Evolutionary conservation across 2,888 invertebrate species (phyloP), one percentile per base, ranked within the genome.

Genomic region (Eilema depressum): DNA sequence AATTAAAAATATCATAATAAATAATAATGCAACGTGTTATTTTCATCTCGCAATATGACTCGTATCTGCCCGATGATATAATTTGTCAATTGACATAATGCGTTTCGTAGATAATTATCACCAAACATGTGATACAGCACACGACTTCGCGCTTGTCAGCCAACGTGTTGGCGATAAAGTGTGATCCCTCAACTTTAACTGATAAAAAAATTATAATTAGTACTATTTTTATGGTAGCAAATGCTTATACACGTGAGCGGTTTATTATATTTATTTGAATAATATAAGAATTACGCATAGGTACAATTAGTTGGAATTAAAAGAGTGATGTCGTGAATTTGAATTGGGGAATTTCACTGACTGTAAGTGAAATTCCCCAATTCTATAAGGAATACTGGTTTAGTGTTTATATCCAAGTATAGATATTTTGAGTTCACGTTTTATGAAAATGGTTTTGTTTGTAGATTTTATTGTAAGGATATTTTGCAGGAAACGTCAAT

Each of bases 101-200:
- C 47, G 3, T 47, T 41, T 47, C 28, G 53, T 53, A 64, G 64
- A 53, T 64, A 64, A 53, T 11, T 11, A 41, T 26, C 53, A 8
- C n/a, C 25, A 59, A 25, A 59, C 12, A 59, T 26, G 57, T 59
- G 57, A 59, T 25, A 59, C 26, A 59, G 14, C 64, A 63, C 57
- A 30, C 53, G 25, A 17, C 26, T 25, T 41, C n/a, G 33, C 53
- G 28, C 37, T 28, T 57, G 33, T 33, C 8, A 10, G 17, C 56
- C n/a, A 65, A 65, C 65, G 56, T 64, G 23, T 65, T 65, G 30
- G 11, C 53, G 64, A 65, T 65, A 65, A 53, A 25, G 17, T 56
- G 12, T 68, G 63, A 68, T 68, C 68, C 63, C 26, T 68, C 68
- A 68, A 68, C 68, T 63, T 53, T 56, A 33, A 25, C 10, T 33